Evolutionary conservation across 2,888 invertebrate genomes (phyloP), one percentile per base, ranked within the genome.

Genomic region (Automeris io): DNA sequence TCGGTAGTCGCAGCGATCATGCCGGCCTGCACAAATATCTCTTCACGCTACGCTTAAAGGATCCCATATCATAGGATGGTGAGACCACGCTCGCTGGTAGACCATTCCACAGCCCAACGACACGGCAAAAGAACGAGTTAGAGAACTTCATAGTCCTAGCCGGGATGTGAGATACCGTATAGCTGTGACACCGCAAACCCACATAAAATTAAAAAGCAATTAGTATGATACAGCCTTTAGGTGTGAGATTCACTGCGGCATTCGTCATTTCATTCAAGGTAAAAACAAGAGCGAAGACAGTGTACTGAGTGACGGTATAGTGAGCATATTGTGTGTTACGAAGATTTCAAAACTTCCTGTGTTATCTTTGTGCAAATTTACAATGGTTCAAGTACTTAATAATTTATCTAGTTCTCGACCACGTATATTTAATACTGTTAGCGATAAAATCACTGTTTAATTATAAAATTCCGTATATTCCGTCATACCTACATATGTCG

Each of bases 271-370:
- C 5, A 25, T 22, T 23, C 39, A 40, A 47, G 41, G 41, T 39
- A 42, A 35, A 46, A 50, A 45, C 64, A 68, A 40, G 46, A 40
- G 41, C 37, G 40, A 35, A 46, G 51, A 45, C 64, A 68, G 70
- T 70, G 47, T 42, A 46, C 42, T 47, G 51, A 54, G 59, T 63
- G 71, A 61, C 65, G 61, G 52, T 59, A 56, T 49, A 46, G 54
- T 49, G 68, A 46, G 42, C 54, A 54, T 57, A n/a, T n/a, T n/a
- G 40, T 51, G 46, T 48, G 39, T 44, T 50, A 45, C 19, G 33
- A 32, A 41, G 40, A 44, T 45, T 52, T 42, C 31, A 41, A 44
- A 33, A 41, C 26, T 18, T 38, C 33, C 24, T 41, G 31, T 34
- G 33, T 29, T 42, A 41, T 38, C 37, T 34, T 6, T 9, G 9